phyloP scores from a whole-genome alignment of 2,888 invertebrate genomes.

The Helobdella robusta region DNA sequence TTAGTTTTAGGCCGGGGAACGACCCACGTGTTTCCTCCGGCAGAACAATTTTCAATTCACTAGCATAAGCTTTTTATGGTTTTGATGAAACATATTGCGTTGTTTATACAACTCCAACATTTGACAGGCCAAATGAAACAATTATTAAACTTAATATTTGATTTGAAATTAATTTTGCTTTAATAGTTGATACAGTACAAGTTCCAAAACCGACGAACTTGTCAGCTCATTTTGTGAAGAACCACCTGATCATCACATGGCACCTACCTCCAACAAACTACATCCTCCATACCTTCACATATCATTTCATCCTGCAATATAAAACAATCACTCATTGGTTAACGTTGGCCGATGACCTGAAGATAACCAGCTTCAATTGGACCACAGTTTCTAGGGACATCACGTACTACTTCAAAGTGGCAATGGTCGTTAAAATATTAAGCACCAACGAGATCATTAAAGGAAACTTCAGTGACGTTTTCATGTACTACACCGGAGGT shows the following conservation, averaged over 20 bases:
- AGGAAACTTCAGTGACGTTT: slow-evolving; percentile 8
- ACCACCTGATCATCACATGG: slow-evolving; percentile 72
- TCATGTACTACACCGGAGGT: slow-evolving; percentile 11
- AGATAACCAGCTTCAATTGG: slow-evolving; percentile 30
- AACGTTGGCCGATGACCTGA: slow-evolving; percentile 27
- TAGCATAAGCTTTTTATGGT: no score
- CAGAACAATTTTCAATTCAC: no score
- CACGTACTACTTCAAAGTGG: slow-evolving; percentile 21
- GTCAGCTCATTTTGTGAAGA: slow-evolving; percentile 75
- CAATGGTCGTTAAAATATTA: background rate
- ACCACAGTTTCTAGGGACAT: slow-evolving; percentile 29
- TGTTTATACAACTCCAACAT: no score
- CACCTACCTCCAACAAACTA: slow-evolving; percentile 2
- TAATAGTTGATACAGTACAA: background rate
- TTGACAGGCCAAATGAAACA: no score
- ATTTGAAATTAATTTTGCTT: background rate
- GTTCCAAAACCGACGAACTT: slow-evolving; percentile 82
- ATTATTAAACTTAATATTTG: no score
- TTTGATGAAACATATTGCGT: no score
- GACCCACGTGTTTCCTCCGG: no score
- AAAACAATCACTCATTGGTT: slow-evolving; percentile 33
- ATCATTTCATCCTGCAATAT: slow-evolving; percentile 40
- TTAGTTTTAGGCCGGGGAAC: no score
- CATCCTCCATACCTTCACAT: slow-evolving; percentile 34
- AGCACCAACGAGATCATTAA: background rate